These are phyloP conservation scores for Gari tellinella DNA, from an alignment of 2,888 invertebrate genomes.

Conservation along the genomic window DNA sequence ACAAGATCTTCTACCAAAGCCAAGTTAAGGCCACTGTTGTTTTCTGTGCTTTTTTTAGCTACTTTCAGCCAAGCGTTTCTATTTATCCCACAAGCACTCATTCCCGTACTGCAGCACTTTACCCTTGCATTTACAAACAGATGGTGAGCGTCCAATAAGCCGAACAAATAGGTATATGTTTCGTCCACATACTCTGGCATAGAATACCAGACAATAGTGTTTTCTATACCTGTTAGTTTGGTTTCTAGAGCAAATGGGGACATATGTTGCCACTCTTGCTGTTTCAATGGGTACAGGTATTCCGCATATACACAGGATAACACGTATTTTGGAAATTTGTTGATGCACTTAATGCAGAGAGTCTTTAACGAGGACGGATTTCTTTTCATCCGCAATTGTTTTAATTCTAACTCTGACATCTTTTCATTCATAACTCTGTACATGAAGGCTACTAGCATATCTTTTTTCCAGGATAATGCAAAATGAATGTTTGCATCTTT, in stretches of 20 bases:
- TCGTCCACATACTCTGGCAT: slow-evolving; percentile 16
- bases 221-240: not conserved
- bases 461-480: slow-evolving; percentile 11
- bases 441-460: not conserved
- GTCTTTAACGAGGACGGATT: not conserved
- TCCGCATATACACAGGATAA: slow-evolving; percentile 21
- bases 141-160: slow-evolving; percentile 26
- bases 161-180: slow-evolving; percentile 7
- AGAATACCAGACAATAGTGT: slow-evolving; percentile 19
- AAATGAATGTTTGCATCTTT: no score
- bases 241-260: not conserved
- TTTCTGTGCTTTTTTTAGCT: slow-evolving; percentile 4
- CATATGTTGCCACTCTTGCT: not conserved
- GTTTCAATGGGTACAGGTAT: slow-evolving; percentile 10
- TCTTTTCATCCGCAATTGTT: not conserved
- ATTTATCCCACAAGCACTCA: slow-evolving; percentile 8
- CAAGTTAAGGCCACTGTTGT: slow-evolving; percentile 14
- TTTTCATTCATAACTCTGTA: not conserved
- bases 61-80: slow-evolving; percentile 28
- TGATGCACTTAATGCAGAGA: not conserved
- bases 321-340: slow-evolving; percentile 6
- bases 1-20: no score
- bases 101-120: slow-evolving; percentile 26
- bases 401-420: not conserved
- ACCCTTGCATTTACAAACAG: slow-evolving; percentile 12